Conservation (phyloP, 1,140 invertebrate genomes). For the Zaprionus tsacasi region DNA sequence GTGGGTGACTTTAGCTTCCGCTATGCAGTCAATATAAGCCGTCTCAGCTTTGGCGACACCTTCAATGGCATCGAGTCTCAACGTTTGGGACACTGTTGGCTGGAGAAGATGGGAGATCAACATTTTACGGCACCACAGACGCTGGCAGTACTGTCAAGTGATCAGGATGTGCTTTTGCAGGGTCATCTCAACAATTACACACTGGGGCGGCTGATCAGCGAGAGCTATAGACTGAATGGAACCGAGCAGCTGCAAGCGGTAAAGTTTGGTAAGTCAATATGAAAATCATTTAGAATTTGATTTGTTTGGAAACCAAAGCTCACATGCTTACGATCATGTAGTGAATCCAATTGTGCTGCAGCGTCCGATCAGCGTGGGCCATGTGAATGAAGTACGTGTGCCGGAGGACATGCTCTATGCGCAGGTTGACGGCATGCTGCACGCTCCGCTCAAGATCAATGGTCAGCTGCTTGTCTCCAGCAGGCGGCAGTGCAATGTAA, state of each 20-base stretch:
- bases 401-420: constrained; percentile 67
- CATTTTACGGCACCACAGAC: constrained; percentile 66
- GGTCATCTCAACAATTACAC: constrained; percentile 80
- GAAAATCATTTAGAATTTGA: not conserved
- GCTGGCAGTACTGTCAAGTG: constrained; percentile 60
- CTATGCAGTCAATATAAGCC: constrained; percentile 64
- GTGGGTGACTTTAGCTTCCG: constrained; percentile 79
- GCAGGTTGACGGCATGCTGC: constrained; percentile 16
- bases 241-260: constrained; percentile 70
- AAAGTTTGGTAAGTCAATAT: constrained; percentile 84
- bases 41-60: constrained; percentile 53
- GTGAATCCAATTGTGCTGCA: constrained; percentile 75
- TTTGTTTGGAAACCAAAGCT: not conserved
- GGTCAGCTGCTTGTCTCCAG: constrained; percentile 31
- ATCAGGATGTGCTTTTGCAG: constrained; percentile 58
- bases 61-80: constrained; percentile 68
- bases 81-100: constrained; percentile 67
- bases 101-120: constrained; percentile 58
- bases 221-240: constrained; percentile 83
- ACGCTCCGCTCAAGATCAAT: constrained; percentile 28
- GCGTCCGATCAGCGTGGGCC: constrained; percentile 45
- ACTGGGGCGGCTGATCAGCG: constrained; percentile 69
- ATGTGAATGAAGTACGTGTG: constrained; percentile 61
- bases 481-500: constrained; percentile 45
- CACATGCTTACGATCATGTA: constrained; percentile 15